phyloP scores from a whole-genome alignment of 2,888 invertebrate genomes.

The Troides oblongomaculatus region DNA sequence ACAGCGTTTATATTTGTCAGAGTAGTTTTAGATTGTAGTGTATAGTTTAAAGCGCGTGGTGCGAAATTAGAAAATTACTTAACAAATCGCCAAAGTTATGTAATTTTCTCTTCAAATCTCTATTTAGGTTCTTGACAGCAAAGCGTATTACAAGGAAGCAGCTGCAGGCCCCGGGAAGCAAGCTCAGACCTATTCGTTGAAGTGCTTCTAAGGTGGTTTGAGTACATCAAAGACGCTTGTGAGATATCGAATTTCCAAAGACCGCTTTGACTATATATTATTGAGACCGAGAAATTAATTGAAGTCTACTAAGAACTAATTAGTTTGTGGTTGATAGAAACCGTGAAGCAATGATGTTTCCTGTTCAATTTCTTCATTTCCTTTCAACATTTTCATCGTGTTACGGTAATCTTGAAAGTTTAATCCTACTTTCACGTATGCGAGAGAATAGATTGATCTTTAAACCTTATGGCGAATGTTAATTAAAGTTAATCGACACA shows the following conservation, averaged over 20 bases:
- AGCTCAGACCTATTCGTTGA: neutral
- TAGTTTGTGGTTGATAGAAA: neutral
- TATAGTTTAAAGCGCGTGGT: neutral
- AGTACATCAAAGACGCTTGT: neutral
- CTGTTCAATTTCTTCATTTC: no score
- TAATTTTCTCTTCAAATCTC: neutral
- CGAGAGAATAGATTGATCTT: no score
- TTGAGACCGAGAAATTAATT: neutral
- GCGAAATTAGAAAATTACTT: neutral
- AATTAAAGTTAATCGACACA: no score
- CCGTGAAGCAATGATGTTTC: no score
- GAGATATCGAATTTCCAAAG: neutral
- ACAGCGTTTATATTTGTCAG: neutral
- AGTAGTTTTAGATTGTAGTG: neutral
- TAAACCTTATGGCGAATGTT: no score
- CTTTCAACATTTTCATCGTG: no score
- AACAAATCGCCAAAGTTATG: neutral
- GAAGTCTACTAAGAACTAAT: neutral
- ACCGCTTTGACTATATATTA: neutral
- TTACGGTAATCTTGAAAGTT: no score
- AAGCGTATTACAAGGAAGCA: neutral
- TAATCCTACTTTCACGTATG: no score
- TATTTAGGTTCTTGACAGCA: neutral
- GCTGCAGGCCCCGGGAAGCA: neutral
- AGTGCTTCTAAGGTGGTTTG: neutral